Percentiles rank a stretch among this genome's conserved stretches.
phyloP scores from a whole-genome alignment of 2,888 invertebrate genomes.

The Gryllus longicercus region DNA sequence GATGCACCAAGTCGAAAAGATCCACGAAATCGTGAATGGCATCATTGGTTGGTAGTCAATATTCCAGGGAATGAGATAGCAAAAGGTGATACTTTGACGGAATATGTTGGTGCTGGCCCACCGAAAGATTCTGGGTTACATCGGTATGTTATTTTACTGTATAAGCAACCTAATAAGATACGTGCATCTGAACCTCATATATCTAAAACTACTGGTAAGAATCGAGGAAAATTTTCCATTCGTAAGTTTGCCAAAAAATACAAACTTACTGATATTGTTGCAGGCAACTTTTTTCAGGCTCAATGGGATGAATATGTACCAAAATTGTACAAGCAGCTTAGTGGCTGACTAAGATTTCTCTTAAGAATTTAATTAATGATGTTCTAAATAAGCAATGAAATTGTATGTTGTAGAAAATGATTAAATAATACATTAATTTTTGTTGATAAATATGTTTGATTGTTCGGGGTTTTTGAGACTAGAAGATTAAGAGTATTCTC shows the following conservation, averaged over 20 bases:
- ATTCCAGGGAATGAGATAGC: conserved; percentile 18
- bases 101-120: conserved; percentile 20
- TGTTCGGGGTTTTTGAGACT: too few species aligned
- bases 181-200: neutral
- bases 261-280: conserved; percentile 72
- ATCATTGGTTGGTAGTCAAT: conserved; percentile 24
- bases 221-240: conserved; percentile 62
- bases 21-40: conserved; percentile 21
- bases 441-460: too few species aligned
- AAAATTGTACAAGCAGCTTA: conserved; percentile 75
- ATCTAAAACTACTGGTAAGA: conserved; percentile 42
- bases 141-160: conserved; percentile 24
- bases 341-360: conserved; percentile 43
- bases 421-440: too few species aligned
- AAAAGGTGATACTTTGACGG: conserved; percentile 6
- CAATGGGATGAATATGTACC: conserved; percentile 88
- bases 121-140: conserved; percentile 12
- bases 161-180: conserved; percentile 18
- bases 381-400: neutral
- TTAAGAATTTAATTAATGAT: neutral
- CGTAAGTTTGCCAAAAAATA: conserved; percentile 75
- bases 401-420: neutral
- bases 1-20: conserved; percentile 22
- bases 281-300: conserved; percentile 85
- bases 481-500: neutral